phyloP scores from a whole-genome alignment of 2,888 invertebrate species.

The Euplexia lucipara region DNA sequence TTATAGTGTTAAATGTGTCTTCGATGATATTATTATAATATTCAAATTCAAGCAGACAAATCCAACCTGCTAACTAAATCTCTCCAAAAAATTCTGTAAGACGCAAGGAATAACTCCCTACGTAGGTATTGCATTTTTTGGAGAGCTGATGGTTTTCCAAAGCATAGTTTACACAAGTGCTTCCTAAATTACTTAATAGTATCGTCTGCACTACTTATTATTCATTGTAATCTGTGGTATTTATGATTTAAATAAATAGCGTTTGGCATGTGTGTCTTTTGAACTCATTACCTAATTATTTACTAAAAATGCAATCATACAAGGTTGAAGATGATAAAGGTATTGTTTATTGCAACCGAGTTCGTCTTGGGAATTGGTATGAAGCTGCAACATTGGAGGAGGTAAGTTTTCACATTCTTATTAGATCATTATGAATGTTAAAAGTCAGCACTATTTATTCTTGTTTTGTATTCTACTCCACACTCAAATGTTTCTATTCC shows the following conservation, averaged over 20 bases:
- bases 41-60: no score
- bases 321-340: constrained; percentile 81
- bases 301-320: constrained; percentile 59
- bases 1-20: no score
- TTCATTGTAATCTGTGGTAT: neutral
- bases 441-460: neutral
- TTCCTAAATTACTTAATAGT: no score
- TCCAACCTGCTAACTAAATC: no score
- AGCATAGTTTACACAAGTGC: no score
- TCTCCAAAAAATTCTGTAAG: no score
- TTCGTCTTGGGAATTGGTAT: constrained; percentile 87
- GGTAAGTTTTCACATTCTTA: constrained; percentile 72
- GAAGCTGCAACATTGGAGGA: constrained; percentile 85
- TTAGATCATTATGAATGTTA: neutral
- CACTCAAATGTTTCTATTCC: constrained; percentile 7
- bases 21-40: no score
- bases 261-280: constrained; percentile 15
- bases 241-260: neutral
- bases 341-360: constrained; percentile 83
- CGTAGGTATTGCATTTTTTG: no score
- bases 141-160: no score
- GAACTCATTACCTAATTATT: constrained; percentile 11
- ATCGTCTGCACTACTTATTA: no score
- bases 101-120: no score
- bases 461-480: neutral